Conservation (phyloP, 2,113 vertebrate genomes). For the Gallinago undulata region DNA sequence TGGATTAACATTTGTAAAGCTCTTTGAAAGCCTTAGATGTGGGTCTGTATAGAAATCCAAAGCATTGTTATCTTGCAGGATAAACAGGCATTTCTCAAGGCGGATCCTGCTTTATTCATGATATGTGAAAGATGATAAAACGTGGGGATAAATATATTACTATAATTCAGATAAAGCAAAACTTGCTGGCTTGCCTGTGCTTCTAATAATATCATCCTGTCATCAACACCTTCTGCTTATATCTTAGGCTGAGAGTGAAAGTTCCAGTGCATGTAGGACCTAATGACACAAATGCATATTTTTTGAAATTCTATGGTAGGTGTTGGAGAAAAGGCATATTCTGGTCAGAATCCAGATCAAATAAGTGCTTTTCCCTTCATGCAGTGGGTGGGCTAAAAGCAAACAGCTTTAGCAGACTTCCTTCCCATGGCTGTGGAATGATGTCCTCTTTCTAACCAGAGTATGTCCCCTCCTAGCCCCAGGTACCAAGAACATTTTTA, state of each 20-base stretch:
- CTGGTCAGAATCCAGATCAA: neutral
- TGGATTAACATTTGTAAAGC: slow-evolving; percentile 37
- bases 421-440: neutral
- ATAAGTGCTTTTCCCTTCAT: neutral
- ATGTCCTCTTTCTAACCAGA: neutral
- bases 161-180: slow-evolving; percentile 4
- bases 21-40: neutral
- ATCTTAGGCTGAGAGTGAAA: neutral
- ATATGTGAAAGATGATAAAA: neutral
- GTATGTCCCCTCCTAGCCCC: neutral
- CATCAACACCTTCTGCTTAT: neutral
- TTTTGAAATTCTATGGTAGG: neutral
- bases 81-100: slow-evolving; percentile 28
- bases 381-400: neutral
- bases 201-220: neutral
- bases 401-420: neutral
- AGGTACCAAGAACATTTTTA: neutral
- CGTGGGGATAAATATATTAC: neutral
- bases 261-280: neutral
- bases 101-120: neutral
- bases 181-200: neutral
- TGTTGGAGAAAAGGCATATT: neutral
- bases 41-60: neutral
- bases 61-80: neutral
- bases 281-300: neutral